These are phyloP conservation scores for Polypterus bichir DNA, from an alignment of 2,113 vertebrate species.

Conservation along the genomic window DNA sequence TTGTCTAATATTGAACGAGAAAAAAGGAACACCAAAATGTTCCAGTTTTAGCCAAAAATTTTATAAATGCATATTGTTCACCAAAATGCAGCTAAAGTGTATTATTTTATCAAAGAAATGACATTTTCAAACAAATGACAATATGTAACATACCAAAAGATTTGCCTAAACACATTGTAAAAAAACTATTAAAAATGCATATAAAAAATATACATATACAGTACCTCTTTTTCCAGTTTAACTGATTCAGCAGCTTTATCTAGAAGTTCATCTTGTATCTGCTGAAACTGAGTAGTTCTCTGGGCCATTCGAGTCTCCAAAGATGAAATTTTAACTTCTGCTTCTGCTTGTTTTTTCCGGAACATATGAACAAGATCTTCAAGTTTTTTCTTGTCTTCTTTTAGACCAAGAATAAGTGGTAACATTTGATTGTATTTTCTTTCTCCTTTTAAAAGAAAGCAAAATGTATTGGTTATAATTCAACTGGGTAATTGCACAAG, in stretches of 20 bases:
- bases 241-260: constrained; percentile 64
- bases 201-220: not conserved
- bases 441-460: constrained; percentile 38
- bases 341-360: constrained; percentile 51
- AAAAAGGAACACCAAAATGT: too few relatives aligned
- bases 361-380: constrained; percentile 50
- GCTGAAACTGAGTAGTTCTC: constrained; percentile 72
- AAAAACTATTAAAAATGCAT: too few relatives aligned
- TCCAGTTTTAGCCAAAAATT: too few relatives aligned
- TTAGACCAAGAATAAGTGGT: constrained; percentile 47
- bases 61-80: too few relatives aligned
- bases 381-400: constrained; percentile 59
- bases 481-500: too few relatives aligned
- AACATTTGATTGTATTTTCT: constrained; percentile 54
- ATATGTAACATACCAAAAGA: too few relatives aligned
- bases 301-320: constrained; percentile 75
- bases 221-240: constrained; percentile 69
- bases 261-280: constrained; percentile 74
- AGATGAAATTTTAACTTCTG: constrained; percentile 64
- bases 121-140: too few relatives aligned
- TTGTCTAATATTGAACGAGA: too few relatives aligned
- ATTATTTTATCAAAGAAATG: too few relatives aligned
- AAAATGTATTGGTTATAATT: not conserved
- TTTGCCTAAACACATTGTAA: too few relatives aligned
- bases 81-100: too few relatives aligned